These are phyloP conservation scores for Drosophila formosana DNA, from an alignment of 2,888 invertebrate species.

Conservation along the genomic window DNA sequence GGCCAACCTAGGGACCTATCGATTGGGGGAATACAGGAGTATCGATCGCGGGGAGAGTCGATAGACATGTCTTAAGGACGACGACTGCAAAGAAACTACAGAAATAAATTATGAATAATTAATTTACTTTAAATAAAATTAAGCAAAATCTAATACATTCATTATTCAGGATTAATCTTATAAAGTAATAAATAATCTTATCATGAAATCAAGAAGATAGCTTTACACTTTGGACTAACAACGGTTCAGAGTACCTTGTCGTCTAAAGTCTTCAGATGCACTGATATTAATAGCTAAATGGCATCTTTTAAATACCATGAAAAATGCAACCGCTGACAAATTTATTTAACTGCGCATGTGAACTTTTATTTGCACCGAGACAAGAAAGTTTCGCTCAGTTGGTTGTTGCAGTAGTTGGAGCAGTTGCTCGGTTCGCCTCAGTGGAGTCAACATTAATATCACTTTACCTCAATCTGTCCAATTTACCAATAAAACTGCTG, in stretches of 20 bases:
- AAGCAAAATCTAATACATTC: too few species aligned
- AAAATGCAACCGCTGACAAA: constrained; percentile 15
- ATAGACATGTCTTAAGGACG: too few species aligned
- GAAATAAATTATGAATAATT: too few species aligned
- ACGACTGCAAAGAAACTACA: too few species aligned
- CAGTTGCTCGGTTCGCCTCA: constrained; percentile 8
- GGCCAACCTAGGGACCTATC: too few species aligned
- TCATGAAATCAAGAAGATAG: neutral
- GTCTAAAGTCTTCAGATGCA: constrained; percentile 4
- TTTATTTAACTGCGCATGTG: constrained; percentile 26
- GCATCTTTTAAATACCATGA: neutral
- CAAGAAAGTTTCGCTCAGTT: constrained; percentile 13
- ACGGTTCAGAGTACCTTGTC: neutral
- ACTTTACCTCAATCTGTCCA: constrained; percentile 80
- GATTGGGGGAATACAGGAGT: too few species aligned
- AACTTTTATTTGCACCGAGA: constrained; percentile 5
- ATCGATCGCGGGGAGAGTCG: too few species aligned
- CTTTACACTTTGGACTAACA: neutral
- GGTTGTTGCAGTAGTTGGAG: constrained; percentile 6
- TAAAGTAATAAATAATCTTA: too few species aligned
- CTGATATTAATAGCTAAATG: neutral
- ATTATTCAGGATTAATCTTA: too few species aligned
- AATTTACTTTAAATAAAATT: too few species aligned
- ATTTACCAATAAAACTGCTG: constrained; percentile 76
- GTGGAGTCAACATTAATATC: constrained; percentile 66